A percentile compares a stretch with the other conserved stretches of the same genome.
Conservation (phyloP, 1,140 invertebrate species). For the Hesperophylax magnus region DNA sequence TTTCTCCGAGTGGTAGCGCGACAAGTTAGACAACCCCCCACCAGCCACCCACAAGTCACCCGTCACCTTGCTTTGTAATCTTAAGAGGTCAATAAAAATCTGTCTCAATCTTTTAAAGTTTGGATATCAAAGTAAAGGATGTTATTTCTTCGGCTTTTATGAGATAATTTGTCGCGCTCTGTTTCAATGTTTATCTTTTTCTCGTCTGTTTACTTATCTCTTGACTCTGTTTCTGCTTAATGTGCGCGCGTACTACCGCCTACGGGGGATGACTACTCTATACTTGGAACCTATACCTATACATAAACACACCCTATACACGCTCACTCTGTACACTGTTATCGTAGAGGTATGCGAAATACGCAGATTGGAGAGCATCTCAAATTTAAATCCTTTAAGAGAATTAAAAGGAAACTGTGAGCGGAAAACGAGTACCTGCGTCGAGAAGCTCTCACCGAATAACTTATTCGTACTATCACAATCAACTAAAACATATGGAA, state of each 20-base stretch:
- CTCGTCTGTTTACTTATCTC: slow-evolving; percentile 13
- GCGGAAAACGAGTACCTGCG: neutral
- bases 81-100: slow-evolving; percentile 37
- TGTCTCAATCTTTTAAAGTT: slow-evolving; percentile 15
- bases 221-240: slow-evolving; percentile 22
- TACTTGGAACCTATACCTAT: no score
- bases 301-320: no score
- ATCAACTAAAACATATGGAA: slow-evolving; percentile 17
- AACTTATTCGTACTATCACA: neutral
- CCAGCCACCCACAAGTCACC: neutral
- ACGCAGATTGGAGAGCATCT: neutral
- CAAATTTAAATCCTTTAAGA: slow-evolving; percentile 9
- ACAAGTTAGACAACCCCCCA: neutral
- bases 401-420: slow-evolving; percentile 10
- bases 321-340: no score
- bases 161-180: slow-evolving; percentile 26
- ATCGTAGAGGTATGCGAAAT: neutral
- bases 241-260: no score
- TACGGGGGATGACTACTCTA: no score
- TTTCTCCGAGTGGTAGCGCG: neutral
- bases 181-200: slow-evolving; percentile 29
- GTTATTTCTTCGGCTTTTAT: slow-evolving; percentile 37
- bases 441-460: neutral
- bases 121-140: neutral
- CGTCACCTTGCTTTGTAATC: neutral